Evolutionary conservation across 2,113 vertebrate species (phyloP).

Genomic region (Romanogobio albipinnatus): DNA sequence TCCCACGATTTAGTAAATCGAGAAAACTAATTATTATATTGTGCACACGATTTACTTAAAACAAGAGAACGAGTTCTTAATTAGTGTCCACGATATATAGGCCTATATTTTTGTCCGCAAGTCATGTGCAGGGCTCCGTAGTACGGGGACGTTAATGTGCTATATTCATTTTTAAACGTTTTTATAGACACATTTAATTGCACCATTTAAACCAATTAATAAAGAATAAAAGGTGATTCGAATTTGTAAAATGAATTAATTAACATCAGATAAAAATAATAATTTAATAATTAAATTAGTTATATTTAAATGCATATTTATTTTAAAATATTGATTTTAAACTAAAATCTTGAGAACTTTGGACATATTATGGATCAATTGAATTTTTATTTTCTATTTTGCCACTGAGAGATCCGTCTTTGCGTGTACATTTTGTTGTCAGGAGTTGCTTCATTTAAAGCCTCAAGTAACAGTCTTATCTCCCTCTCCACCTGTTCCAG

Average conservation of each 20-base stretch:
- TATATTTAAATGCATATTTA: not conserved
- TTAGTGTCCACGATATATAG: no score
- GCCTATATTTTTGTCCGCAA: no score
- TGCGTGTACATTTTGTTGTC: not conserved
- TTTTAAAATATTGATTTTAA: not conserved
- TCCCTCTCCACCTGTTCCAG: constrained; percentile 21
- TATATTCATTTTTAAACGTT: not conserved
- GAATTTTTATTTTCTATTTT: not conserved
- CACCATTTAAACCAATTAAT: not conserved
- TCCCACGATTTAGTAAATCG: no score
- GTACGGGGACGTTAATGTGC: not conserved
- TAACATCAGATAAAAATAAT: no score
- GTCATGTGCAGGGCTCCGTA: no score
- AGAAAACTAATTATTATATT: no score
- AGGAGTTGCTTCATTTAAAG: not conserved
- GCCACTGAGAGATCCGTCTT: not conserved
- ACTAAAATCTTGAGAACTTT: not conserved
- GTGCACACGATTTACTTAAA: no score
- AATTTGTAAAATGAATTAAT: no score
- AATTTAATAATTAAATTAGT: no score
- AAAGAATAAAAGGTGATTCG: not conserved
- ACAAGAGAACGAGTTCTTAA: no score
- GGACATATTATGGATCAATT: not conserved
- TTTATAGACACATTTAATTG: not conserved
- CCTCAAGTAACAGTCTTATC: constrained; percentile 16